phyloP scores from a whole-genome alignment of 2,888 invertebrate species.

The Empis livida region DNA sequence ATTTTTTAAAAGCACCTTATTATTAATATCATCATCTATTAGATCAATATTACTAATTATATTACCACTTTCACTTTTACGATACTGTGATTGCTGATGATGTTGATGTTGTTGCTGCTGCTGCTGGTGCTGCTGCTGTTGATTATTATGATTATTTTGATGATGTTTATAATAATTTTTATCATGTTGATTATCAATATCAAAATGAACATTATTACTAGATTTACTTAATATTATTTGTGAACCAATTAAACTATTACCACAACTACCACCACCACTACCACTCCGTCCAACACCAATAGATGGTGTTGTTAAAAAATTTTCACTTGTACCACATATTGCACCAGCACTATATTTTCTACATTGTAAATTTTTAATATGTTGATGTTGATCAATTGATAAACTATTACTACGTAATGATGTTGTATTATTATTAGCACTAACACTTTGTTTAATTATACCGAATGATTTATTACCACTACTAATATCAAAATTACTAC shows the following conservation, averaged over 20 bases:
- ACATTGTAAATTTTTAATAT: too few species aligned
- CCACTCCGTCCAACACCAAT: neutral
- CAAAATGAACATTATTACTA: constrained; percentile 25
- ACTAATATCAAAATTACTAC: too few species aligned
- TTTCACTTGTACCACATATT: neutral
- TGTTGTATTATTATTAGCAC: too few species aligned
- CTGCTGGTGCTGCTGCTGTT: constrained; percentile 20
- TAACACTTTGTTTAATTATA: too few species aligned
- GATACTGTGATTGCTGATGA: constrained; percentile 15
- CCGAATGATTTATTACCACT: too few species aligned
- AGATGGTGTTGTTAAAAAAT: neutral
- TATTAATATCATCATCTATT: neutral
- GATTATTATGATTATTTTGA: neutral
- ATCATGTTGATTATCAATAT: neutral
- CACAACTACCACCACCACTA: neutral
- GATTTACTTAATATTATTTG: constrained; percentile 34
- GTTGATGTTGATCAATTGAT: too few species aligned
- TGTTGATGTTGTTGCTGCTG: constrained; percentile 10
- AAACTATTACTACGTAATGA: too few species aligned
- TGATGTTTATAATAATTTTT: neutral
- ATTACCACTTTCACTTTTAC: constrained; percentile 14
- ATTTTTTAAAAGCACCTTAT: neutral
- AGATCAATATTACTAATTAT: constrained; percentile 21
- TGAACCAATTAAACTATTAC: constrained; percentile 11
- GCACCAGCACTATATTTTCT: too few species aligned